A percentile compares a stretch with the other conserved stretches of the same genome.
These are phyloP conservation scores for Clostera curtula DNA, from an alignment of 2,888 invertebrate species.

Conservation along the genomic window DNA sequence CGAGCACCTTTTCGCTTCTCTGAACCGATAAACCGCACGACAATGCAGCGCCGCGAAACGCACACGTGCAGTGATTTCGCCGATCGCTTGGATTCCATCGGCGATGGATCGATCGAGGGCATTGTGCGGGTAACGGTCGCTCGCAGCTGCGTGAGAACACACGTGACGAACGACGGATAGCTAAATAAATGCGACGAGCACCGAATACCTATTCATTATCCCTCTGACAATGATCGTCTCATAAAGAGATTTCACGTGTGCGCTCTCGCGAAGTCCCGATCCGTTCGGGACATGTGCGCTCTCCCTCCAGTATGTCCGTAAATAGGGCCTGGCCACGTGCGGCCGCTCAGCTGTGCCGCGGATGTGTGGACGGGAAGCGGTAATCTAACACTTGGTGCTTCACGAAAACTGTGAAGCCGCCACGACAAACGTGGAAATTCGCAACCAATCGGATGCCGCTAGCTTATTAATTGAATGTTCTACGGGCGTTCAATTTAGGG, in stretches of 20 bases:
- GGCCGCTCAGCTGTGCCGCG: conserved; percentile 71
- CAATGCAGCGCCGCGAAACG: conserved; percentile 62
- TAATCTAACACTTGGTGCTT: conserved; percentile 66
- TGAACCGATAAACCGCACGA: conserved; percentile 60
- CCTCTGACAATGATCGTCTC: conserved; percentile 65
- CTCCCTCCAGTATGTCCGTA: conserved; percentile 71
- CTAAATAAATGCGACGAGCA: conserved; percentile 69
- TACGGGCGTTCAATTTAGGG: conserved; percentile 27
- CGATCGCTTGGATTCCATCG: conserved; percentile 64
- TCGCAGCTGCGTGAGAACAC: conserved; percentile 69
- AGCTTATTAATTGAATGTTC: background rate
- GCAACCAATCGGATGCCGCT: conserved; percentile 1
- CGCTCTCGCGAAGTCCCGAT: conserved; percentile 69
- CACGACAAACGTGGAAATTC: conserved; percentile 9
- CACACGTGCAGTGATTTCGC: conserved; percentile 67
- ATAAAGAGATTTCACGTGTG: conserved; percentile 75
- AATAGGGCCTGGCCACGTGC: conserved; percentile 75
- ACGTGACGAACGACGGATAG: conserved; percentile 72
- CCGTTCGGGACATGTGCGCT: conserved; percentile 72
- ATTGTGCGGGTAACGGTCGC: conserved; percentile 74
- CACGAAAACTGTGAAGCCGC: conserved; percentile 34
- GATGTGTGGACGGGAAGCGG: conserved; percentile 71
- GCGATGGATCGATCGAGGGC: conserved; percentile 70
- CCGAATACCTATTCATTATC: conserved; percentile 69
- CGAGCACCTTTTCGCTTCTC: conserved; percentile 66